Percentiles rank a stretch among this genome's conserved stretches.
Evolutionary conservation across 1,140 invertebrate species (phyloP).

Genomic region (Scaptomyza pallida): DNA sequence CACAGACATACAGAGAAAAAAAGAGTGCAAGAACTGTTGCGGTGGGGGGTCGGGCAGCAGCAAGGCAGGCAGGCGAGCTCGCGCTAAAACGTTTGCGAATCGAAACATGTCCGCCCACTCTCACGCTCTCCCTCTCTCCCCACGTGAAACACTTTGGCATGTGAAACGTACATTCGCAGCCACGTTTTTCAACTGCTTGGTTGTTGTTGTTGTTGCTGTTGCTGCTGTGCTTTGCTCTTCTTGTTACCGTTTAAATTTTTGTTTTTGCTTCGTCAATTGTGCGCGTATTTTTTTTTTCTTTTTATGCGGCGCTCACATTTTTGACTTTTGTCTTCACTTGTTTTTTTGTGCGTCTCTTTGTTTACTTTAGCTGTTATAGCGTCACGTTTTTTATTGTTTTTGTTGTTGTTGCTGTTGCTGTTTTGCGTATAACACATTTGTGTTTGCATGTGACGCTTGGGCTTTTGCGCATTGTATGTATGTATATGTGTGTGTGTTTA

Average conservation of each 20-base stretch:
- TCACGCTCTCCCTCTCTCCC: neutral
- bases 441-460: conserved; percentile 44
- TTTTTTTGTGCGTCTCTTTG: conserved; percentile 29
- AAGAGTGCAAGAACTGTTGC: conserved; percentile 34
- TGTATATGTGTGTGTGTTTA: conserved; percentile 30
- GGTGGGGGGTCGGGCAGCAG: conserved; percentile 11
- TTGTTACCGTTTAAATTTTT: conserved; percentile 23
- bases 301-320: no score
- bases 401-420: conserved; percentile 28
- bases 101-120: conserved; percentile 32
- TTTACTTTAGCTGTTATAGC: conserved; percentile 41
- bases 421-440: conserved; percentile 4
- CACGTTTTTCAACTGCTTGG: conserved; percentile 23
- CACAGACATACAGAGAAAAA: no score
- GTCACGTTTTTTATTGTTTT: conserved; percentile 52
- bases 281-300: no score
- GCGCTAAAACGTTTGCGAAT: conserved; percentile 40
- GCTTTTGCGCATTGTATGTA: conserved; percentile 16
- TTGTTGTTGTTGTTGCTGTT: conserved; percentile 14
- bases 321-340: conserved; percentile 35
- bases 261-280: conserved; percentile 22
- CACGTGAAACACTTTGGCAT: conserved; percentile 37
- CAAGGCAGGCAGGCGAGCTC: neutral
- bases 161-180: conserved; percentile 41
- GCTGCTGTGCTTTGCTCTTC: conserved; percentile 9